Conservation (phyloP, 2,888 invertebrate species). For the Perdita meconis region DNA sequence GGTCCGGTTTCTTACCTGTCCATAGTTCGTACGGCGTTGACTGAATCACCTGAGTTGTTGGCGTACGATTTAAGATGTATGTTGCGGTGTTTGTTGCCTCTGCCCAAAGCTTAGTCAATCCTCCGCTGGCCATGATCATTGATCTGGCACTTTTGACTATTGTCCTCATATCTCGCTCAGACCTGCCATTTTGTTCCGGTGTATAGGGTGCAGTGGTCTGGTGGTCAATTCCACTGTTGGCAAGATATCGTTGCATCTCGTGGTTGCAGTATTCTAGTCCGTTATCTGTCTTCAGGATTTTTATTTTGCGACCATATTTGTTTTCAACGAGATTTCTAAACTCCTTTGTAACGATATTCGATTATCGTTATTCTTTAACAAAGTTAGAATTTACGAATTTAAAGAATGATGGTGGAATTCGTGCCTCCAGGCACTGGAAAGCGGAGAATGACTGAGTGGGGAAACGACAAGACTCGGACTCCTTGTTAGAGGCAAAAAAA, state of each 20-base stretch:
- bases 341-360: too few species aligned
- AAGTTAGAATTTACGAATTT: too few species aligned
- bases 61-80: background rate
- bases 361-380: too few species aligned
- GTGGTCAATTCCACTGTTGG: background rate
- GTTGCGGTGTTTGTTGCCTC: background rate
- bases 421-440: too few species aligned
- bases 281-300: background rate
- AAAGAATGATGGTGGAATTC: too few species aligned
- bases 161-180: constrained; percentile 7
- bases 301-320: background rate
- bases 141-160: background rate
- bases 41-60: background rate
- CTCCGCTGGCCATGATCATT: background rate
- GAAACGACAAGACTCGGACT: too few species aligned
- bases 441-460: too few species aligned
- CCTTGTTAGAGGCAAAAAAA: too few species aligned
- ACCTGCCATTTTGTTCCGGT: background rate
- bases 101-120: background rate
- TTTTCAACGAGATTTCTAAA: background rate
- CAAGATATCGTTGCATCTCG: background rate
- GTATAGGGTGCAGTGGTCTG: background rate
- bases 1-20: background rate
- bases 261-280: background rate
- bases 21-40: background rate